phyloP scores from a whole-genome alignment of 2,113 vertebrate species.

The Cathartes aura region DNA sequence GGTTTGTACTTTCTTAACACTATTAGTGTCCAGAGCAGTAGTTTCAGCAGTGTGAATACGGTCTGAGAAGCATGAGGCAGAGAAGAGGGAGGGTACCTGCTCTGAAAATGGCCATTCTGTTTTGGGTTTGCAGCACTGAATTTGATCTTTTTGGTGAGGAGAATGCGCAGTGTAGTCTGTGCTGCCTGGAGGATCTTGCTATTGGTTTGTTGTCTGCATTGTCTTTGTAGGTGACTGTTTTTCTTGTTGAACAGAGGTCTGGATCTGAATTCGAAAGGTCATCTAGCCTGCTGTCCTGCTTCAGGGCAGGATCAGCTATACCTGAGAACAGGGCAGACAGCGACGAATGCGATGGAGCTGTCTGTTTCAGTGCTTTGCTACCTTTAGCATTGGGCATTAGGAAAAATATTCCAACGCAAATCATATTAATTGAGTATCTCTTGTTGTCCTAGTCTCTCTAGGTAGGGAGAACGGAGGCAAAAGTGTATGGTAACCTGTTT shows the following conservation, averaged over 20 bases:
- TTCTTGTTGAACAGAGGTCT: not conserved
- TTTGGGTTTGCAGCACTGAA: not conserved
- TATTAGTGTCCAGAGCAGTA: fast-evolving
- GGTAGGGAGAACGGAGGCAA: not conserved
- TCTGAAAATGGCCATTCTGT: not conserved
- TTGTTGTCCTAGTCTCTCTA: not conserved
- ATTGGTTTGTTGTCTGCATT: fast-evolving
- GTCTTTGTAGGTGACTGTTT: not conserved
- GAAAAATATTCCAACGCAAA: fast-evolving
- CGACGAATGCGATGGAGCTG: fast-evolving
- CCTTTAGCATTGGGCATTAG: fast-evolving
- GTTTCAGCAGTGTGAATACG: fast-evolving
- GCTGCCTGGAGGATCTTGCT: not conserved
- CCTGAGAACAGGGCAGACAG: not conserved
- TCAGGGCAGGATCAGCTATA: not conserved
- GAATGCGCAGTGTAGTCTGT: fast-evolving
- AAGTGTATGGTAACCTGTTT: not conserved
- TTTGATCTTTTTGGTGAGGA: not conserved
- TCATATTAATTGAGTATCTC: fast-evolving
- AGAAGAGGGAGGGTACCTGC: not conserved
- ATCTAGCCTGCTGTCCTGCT: not conserved
- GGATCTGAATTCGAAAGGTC: not conserved
- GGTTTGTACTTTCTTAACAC: not conserved
- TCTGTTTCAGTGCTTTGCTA: not conserved
- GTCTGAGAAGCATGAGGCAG: not conserved